Evolutionary conservation across 2,797 vertebrate genomes (phyloP).

Genomic region (Otolemur crassicaudatus): DNA sequence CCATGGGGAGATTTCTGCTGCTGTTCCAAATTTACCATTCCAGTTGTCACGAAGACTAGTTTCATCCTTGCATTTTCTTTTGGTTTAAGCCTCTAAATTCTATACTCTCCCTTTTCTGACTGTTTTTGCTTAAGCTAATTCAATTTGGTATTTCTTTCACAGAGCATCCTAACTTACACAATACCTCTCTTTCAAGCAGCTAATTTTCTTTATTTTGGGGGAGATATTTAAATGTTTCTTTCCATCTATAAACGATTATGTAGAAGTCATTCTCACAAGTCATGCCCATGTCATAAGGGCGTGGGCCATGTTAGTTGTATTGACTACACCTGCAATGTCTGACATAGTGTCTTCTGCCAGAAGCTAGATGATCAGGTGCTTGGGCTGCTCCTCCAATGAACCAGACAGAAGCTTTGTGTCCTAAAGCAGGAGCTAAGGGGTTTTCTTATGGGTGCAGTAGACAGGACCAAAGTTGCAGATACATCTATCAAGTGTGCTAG

Average conservation of each 20-base stretch:
- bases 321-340: background rate
- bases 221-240: constrained; percentile 22
- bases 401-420: background rate
- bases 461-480: background rate
- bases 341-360: background rate
- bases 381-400: background rate
- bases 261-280: background rate
- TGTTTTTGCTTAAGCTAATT: constrained; percentile 44
- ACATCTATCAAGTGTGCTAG: background rate
- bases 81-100: background rate
- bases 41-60: background rate
- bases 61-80: background rate
- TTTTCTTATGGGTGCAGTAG: background rate
- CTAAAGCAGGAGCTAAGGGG: background rate
- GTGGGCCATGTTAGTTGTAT: background rate
- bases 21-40: background rate
- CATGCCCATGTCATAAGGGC: background rate
- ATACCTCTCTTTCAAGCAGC: background rate
- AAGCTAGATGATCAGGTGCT: background rate
- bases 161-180: background rate
- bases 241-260: constrained; percentile 3
- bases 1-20: background rate
- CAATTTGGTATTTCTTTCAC: background rate
- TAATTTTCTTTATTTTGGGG: constrained; percentile 26
- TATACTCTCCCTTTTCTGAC: background rate